Base-by-base conservation (phyloP, 2,113 vertebrate species). In the Struthidea cinerea region DNA sequence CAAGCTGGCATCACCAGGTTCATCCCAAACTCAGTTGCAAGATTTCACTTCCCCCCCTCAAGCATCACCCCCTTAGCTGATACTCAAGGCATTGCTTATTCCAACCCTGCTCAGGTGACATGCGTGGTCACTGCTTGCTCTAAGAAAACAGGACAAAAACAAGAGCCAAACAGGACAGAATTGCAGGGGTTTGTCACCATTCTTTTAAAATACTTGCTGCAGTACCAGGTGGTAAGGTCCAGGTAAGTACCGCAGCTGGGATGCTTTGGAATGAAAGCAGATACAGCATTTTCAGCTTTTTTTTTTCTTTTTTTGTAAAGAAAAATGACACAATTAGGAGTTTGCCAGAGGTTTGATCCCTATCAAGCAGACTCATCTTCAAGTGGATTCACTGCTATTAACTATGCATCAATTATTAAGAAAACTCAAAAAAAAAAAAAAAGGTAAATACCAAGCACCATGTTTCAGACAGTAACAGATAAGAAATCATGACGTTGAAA, bases 291-390 rank as follows among this genome's bases (percentile, higher is more conserved):
- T 53, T 13, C 3, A 46, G n/a, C 5, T 39, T 39, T 39, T 39
- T 39, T 39, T 39, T 39, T 39, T 32, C 49, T 78, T 28, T 53
- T 23, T 24, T 69, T 1, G 1, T 47, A 84, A 78, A 75, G 55
- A 42, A 86, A 91, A 93, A 56, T 14, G 3, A 60, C 9, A 56
- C 9, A 37, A 21, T 44, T 28, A 49, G 56, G 27, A 53, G 46
- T 41, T 68, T 89, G 37, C 23, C 61, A 78, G 3, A 89, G 22
- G 64, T 46, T 84, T 87, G 24, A 61, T 65, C 46, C 14, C 11
- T n/a, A 33, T 46, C 52, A 67, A 33, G 28, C 9, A 28, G 50
- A 3, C 4, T 67, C 0, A 0, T 33, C 28, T 61, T 70, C 63
- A 64, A n/a, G 22, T 12, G 24, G 30, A 56, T 81, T 90, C 47